These are phyloP conservation scores for Seriola quinqueradiata DNA, from an alignment of 2,113 vertebrate genomes.

Conservation along the genomic window DNA sequence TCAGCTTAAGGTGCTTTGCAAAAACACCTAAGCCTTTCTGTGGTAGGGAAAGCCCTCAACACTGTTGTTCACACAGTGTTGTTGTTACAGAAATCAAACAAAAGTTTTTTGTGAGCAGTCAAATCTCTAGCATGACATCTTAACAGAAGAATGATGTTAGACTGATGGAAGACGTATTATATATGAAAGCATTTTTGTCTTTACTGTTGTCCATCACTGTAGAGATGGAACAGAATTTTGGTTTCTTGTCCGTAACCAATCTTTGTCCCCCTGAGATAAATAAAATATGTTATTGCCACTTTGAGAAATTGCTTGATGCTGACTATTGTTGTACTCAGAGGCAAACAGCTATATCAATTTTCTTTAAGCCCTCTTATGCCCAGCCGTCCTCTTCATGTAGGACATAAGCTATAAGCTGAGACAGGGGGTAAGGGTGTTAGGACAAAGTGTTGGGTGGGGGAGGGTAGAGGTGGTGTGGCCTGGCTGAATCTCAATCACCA, in stretches of 20 bases:
- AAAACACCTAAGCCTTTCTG: no score
- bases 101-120: not conserved
- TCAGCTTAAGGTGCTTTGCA: no score
- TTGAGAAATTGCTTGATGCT: conserved; percentile 14
- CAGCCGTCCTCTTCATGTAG: conserved; percentile 35
- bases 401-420: conserved; percentile 47
- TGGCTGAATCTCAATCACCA: conserved; percentile 86
- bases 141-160: not conserved
- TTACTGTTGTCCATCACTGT: not conserved
- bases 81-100: no score
- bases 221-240: not conserved
- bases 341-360: conserved; percentile 30
- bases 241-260: conserved; percentile 11
- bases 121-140: not conserved
- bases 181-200: conserved; percentile 7
- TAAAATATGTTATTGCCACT: conserved; percentile 30
- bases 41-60: no score
- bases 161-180: not conserved
- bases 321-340: conserved; percentile 21
- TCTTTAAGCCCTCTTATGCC: conserved; percentile 17
- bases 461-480: conserved; percentile 71
- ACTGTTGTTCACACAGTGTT: no score
- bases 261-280: conserved; percentile 20
- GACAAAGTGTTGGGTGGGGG: conserved; percentile 75
- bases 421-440: conserved; percentile 51